Conservation (phyloP, 2,888 invertebrate species). For the Epinotia nisella region DNA sequence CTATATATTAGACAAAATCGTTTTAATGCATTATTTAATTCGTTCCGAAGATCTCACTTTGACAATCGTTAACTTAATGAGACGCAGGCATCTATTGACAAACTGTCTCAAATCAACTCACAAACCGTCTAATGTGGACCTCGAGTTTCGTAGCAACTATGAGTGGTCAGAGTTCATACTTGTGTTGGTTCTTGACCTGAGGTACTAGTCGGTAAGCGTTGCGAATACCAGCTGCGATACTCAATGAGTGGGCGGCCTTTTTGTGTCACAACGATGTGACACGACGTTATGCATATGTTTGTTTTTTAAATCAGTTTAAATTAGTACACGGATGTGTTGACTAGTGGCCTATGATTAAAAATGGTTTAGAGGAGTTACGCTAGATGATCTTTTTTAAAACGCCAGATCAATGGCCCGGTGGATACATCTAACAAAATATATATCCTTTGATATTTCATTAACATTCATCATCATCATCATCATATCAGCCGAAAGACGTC, state of each 20-base stretch:
- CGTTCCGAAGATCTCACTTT: not conserved
- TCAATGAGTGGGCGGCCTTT: conserved; percentile 59
- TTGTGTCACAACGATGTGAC: conserved; percentile 49
- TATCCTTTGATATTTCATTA: too few relatives aligned
- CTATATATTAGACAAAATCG: not conserved
- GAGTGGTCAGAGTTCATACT: not conserved
- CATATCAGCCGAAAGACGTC: too few relatives aligned
- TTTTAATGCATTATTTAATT: not conserved
- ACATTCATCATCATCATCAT: too few relatives aligned
- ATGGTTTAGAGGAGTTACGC: not conserved
- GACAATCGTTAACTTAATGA: conserved; percentile 14
- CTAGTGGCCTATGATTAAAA: not conserved
- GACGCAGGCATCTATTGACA: not conserved
- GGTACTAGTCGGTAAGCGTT: not conserved
- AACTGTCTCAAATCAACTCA: not conserved
- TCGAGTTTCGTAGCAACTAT: not conserved
- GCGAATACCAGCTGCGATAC: not conserved
- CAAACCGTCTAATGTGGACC: not conserved
- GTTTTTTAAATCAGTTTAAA: conserved; percentile 4
- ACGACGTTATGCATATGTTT: not conserved
- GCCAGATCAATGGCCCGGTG: not conserved
- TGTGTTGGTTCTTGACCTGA: not conserved
- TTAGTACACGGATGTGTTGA: not conserved
- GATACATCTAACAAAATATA: too few relatives aligned
- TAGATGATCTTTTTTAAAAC: too few relatives aligned